These are phyloP conservation scores for Macropodus opercularis DNA, from an alignment of 2,797 vertebrate genomes.

Conservation along the genomic window DNA sequence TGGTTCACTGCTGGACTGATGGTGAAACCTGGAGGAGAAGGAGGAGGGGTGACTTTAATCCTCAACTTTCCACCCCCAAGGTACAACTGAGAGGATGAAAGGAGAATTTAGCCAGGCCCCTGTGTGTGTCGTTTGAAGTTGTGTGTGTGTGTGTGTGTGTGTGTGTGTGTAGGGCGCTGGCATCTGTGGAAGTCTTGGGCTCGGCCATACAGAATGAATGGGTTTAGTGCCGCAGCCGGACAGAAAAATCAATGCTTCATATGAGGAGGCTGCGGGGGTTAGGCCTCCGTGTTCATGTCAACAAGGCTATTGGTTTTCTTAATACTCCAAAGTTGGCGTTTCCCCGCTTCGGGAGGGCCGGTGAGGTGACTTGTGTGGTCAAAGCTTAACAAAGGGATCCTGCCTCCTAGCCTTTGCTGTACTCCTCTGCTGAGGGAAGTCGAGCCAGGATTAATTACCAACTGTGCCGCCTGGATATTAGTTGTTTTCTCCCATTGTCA, in stretches of 20 bases:
- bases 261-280: conserved; percentile 99
- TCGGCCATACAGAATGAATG: conserved; percentile 98
- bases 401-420: conserved; percentile 81
- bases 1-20: conserved; percentile 45
- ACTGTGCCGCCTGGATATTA: conserved; percentile 75
- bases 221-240: conserved; percentile 90
- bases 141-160: conserved; percentile 38
- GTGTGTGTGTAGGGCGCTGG: conserved; percentile 36
- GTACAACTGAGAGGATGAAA: conserved; percentile 82
- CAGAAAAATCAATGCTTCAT: conserved; percentile 99
- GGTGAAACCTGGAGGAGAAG: conserved; percentile 33
- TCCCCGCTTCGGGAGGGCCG: conserved; percentile 87
- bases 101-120: conserved; percentile 79
- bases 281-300: conserved; percentile 98
- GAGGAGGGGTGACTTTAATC: conserved; percentile 85
- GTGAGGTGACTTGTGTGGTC: conserved; percentile 92
- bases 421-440: conserved; percentile 70
- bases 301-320: conserved; percentile 99
- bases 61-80: conserved; percentile 90
- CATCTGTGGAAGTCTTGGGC: conserved; percentile 55
- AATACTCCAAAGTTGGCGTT: conserved; percentile 97
- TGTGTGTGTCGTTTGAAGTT: conserved; percentile 43
- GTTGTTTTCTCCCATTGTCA: conserved; percentile 80
- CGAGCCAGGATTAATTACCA: conserved; percentile 84
- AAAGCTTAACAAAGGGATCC: conserved; percentile 92